Conservation (phyloP, 2,113 vertebrate genomes). For the Turnix velox region DNA sequence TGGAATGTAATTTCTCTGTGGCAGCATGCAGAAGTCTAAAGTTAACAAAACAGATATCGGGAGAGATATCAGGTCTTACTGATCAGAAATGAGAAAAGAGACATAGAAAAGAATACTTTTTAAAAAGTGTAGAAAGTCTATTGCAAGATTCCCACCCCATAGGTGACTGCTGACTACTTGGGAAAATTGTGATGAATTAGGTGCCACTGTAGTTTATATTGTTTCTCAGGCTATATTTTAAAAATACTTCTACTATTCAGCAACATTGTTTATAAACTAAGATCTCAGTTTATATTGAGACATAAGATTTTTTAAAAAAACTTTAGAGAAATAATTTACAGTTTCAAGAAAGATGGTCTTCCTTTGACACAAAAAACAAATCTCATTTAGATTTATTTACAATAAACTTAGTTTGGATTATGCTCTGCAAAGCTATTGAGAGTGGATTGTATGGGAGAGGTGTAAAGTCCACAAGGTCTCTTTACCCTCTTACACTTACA, state of each 20-base stretch:
- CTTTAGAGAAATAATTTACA: not conserved
- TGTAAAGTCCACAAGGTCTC: not conserved
- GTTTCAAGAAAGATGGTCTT: not conserved
- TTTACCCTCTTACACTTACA: not conserved
- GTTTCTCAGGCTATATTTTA: not conserved
- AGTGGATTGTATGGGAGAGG: not conserved
- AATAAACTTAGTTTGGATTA: not conserved
- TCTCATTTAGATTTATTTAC: not conserved
- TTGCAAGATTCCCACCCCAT: not conserved
- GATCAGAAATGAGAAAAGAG: not conserved
- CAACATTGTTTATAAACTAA: not conserved
- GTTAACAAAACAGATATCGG: not conserved
- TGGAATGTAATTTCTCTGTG: constrained; percentile 13
- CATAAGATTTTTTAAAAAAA: not conserved
- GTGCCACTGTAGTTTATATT: not conserved
- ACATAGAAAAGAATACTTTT: not conserved
- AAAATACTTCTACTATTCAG: constrained; percentile 17
- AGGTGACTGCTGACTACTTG: not conserved
- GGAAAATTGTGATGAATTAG: constrained; percentile 26
- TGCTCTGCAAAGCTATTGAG: not conserved
- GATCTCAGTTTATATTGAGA: not conserved
- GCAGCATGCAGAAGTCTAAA: not conserved
- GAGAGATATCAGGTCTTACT: not conserved
- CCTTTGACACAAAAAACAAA: not conserved
- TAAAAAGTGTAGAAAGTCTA: not conserved